phyloP scores from a whole-genome alignment of 2,113 vertebrate species.

The Chaenogobius annularis region DNA sequence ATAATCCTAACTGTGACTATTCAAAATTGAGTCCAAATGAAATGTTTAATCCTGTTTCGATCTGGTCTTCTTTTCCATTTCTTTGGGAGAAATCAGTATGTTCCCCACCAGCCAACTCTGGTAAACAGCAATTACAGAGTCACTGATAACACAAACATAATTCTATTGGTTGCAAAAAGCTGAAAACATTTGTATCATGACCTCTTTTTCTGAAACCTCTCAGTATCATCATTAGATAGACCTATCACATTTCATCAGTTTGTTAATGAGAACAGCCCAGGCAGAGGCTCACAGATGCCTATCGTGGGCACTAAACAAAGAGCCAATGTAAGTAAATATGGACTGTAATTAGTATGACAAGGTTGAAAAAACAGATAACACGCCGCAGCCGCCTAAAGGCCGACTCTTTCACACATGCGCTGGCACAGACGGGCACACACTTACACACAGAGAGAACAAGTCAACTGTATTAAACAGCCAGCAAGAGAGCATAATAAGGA shows the following conservation, averaged over 20 bases:
- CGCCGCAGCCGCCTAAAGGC: constrained; percentile 63
- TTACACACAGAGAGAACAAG: constrained; percentile 59
- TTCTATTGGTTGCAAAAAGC: constrained; percentile 60
- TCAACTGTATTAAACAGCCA: constrained; percentile 81
- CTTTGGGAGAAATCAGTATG: constrained; percentile 19
- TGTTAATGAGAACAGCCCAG: constrained; percentile 74
- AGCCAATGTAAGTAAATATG: constrained; percentile 78
- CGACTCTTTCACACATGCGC: constrained; percentile 36
- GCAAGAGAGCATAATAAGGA: constrained; percentile 78
- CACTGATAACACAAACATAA: constrained; percentile 65
- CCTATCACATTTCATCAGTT: constrained; percentile 71
- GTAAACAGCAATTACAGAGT: constrained; percentile 51
- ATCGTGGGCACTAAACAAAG: constrained; percentile 74
- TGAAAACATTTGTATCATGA: constrained; percentile 68
- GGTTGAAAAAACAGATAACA: constrained; percentile 77
- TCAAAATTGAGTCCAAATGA: constrained; percentile 12
- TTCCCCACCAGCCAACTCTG: constrained; percentile 36
- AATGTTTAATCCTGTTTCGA: constrained; percentile 25
- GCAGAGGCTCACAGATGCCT: constrained; percentile 70
- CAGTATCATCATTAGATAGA: constrained; percentile 64
- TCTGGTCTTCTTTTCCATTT: constrained; percentile 32
- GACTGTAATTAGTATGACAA: constrained; percentile 79
- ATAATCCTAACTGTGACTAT: neutral
- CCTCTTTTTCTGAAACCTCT: constrained; percentile 65
- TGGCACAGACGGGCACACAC: constrained; percentile 16